Percentiles rank a stretch among this genome's conserved stretches.
phyloP scores from a whole-genome alignment of 2,797 vertebrate genomes.

The Setipinna tenuifilis region DNA sequence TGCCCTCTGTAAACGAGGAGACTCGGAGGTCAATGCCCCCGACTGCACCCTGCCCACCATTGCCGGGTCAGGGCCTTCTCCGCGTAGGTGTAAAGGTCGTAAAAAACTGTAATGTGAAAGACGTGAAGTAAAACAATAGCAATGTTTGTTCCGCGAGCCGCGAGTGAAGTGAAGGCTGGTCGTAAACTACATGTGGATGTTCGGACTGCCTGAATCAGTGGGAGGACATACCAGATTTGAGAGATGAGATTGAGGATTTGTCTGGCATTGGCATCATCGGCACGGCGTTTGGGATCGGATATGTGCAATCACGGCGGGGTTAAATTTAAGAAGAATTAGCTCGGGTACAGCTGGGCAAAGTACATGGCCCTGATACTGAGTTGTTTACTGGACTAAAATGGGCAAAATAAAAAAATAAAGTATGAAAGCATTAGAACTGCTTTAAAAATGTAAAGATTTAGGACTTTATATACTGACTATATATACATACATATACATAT shows the following conservation, averaged over 20 bases:
- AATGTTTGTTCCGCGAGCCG: not conserved
- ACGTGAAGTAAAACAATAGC: not conserved
- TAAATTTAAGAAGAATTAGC: slow-evolving; percentile 19
- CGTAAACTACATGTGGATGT: not conserved
- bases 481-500: too few relatives aligned
- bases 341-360: not conserved
- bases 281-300: not conserved
- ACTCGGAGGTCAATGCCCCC: slow-evolving; percentile 46
- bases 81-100: not conserved
- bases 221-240: not conserved
- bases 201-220: not conserved
- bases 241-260: slow-evolving; percentile 13
- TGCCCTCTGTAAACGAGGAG: slow-evolving; percentile 7
- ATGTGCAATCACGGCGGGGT: not conserved
- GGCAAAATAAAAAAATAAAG: not conserved
- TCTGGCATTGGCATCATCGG: not conserved
- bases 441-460: not conserved
- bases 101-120: slow-evolving; percentile 3
- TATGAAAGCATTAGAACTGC: not conserved
- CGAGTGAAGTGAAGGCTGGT: not conserved
- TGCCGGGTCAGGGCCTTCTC: not conserved
- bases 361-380: not conserved
- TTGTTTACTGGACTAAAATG: not conserved
- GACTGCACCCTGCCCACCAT: slow-evolving; percentile 34
- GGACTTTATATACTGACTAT: too few relatives aligned